A percentile compares a stretch with the other conserved stretches of the same genome.
Conservation (phyloP, 2,797 vertebrate species). For the Chanos chanos region DNA sequence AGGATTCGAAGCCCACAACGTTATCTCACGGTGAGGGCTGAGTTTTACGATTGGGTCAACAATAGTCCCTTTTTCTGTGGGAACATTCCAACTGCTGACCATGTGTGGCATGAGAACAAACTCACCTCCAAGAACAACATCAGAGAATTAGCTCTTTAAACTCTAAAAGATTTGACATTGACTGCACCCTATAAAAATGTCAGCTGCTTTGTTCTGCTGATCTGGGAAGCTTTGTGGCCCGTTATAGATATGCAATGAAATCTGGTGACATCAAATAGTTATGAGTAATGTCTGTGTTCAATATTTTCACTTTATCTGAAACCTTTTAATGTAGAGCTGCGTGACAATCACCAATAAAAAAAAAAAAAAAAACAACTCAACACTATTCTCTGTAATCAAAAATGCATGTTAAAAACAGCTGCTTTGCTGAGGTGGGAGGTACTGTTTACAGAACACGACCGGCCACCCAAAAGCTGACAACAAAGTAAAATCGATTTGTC, state of each 20-base stretch:
- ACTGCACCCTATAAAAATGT: slow-evolving; percentile 6
- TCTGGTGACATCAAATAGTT: too few relatives aligned
- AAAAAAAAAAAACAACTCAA: background rate
- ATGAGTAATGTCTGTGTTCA: too few relatives aligned
- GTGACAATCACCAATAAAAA: background rate
- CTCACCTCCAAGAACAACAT: slow-evolving; percentile 36
- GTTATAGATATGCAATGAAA: too few relatives aligned
- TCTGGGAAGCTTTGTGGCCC: too few relatives aligned
- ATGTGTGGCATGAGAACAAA: slow-evolving; percentile 36
- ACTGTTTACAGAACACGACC: too few relatives aligned
- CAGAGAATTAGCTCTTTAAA: slow-evolving; percentile 32
- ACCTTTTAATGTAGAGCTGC: too few relatives aligned
- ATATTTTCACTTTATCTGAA: too few relatives aligned
- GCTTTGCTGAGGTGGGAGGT: background rate
- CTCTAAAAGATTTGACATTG: slow-evolving; percentile 19
- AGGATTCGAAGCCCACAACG: too few relatives aligned
- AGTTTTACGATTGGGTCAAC: slow-evolving; percentile 21
- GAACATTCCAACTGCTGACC: slow-evolving; percentile 35
- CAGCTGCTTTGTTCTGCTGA: background rate
- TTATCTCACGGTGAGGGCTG: too few relatives aligned
- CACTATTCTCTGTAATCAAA: background rate
- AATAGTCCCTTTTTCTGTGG: slow-evolving; percentile 30
- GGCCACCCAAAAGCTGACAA: too few relatives aligned
- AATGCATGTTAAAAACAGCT: too few relatives aligned
- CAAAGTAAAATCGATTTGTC: too few relatives aligned